Base-by-base conservation (phyloP, 2,797 vertebrate species). In the Peromyscus aztecus region DNA sequence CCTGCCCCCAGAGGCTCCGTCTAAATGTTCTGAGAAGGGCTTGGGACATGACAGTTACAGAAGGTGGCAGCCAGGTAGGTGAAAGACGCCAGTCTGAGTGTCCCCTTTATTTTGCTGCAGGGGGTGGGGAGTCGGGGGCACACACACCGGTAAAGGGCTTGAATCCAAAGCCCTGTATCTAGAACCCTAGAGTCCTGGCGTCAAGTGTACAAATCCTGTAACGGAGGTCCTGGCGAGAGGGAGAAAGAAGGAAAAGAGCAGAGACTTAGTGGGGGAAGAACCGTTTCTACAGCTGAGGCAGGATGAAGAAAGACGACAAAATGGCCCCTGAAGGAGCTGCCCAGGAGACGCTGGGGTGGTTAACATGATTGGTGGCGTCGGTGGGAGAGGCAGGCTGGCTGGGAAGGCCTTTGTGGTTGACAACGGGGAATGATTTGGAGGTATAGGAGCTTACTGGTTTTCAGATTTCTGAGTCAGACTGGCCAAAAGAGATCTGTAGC, bases 271-370 rank as follows among this genome's bases (percentile, higher is more conserved):
- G 23, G n/a, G 63, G 63, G 52, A 46, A 75, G 52, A 90, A 4
- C 3, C 49, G n/a, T 46, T 82, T 73, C 16, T 27, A 89, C 49
- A 65, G 78, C 19, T 57, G 67, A 57, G 46, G 46, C 57, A 75
- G 65, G 71, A 49, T 40, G n/a, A 69, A 43, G 3, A 7, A 49
- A 81, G 67, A 86, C 21, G 29, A 52, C 17, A 31, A 52, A 46
- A n/a, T 24, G 31, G 31, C 14, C 31, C 24, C 27, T 5, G 55
- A 65, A 75, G 43, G 78, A 67, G 16, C 29, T 3, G 57, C 34
- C 55, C 3, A 2, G 24, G 11, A 65, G 12, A 21, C 5, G 19
- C 16, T 55, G 0, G 0, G 12, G 29, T 0, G 6, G 27, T 23
- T 27, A n/a, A n/a, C 80, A 21, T n/a, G 19, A 12, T 16, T 3